Conservation (phyloP, 2,113 vertebrate species). For the Macheiramphus alcinus region DNA sequence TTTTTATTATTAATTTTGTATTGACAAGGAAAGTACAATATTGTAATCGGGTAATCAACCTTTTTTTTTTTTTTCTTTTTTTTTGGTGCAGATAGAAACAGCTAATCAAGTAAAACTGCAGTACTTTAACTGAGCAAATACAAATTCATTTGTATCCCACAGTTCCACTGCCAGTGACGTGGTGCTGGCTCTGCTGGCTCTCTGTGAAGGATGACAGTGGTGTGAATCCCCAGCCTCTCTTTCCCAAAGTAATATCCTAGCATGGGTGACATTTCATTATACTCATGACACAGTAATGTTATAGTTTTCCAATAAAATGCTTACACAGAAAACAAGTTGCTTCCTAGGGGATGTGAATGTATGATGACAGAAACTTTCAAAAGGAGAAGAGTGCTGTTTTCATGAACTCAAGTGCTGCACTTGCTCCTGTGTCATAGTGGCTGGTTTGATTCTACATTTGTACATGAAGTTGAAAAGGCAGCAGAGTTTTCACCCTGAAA, state of each 20-base stretch:
- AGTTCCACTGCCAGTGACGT: neutral
- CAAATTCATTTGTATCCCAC: neutral
- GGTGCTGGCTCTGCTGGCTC: neutral
- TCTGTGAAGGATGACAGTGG: neutral
- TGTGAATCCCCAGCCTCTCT: neutral
- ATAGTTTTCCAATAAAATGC: neutral
- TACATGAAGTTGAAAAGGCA: neutral
- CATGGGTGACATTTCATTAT: neutral
- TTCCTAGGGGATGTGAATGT: neutral
- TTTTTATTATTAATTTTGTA: neutral
- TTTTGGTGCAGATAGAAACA: neutral
- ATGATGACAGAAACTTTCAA: neutral
- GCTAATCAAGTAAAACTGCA: neutral
- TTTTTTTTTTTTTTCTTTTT: neutral
- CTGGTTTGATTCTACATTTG: neutral
- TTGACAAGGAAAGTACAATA: neutral
- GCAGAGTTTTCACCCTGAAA: neutral
- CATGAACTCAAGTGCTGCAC: neutral
- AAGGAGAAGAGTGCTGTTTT: neutral
- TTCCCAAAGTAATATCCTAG: neutral
- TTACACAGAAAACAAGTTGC: neutral
- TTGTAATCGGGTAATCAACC: neutral
- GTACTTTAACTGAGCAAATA: neutral
- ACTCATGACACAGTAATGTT: neutral
- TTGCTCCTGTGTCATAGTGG: neutral